Percentiles rank a stretch among this genome's conserved stretches.
phyloP scores from a whole-genome alignment of 2,797 vertebrate species.

The Alfaro cultratus region DNA sequence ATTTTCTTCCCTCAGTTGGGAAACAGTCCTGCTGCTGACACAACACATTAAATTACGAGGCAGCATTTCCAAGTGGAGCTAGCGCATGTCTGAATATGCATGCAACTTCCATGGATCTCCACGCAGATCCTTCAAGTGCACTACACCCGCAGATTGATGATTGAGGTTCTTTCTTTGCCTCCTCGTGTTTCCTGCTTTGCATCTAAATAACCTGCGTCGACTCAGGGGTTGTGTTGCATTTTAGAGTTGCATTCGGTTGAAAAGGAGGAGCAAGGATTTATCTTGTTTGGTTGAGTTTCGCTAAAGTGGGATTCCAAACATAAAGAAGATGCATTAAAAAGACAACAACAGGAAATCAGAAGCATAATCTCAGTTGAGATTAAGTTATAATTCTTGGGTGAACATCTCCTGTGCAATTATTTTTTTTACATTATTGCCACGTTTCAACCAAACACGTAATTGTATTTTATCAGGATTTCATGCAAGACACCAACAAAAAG shows the following conservation, averaged over 20 bases:
- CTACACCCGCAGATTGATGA: conserved; percentile 4
- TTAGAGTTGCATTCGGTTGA: background rate
- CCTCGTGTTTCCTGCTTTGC: background rate
- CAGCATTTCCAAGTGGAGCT: background rate
- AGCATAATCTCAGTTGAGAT: background rate
- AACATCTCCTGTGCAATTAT: background rate
- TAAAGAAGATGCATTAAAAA: background rate
- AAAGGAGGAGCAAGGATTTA: background rate
- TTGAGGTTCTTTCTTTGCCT: background rate
- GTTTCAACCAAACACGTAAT: background rate
- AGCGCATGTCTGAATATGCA: conserved; percentile 8
- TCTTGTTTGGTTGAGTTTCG: background rate
- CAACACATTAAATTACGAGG: conserved; percentile 26
- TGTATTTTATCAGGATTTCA: background rate
- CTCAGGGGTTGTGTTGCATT: background rate
- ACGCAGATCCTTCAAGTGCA: conserved; percentile 9
- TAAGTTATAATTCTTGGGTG: background rate
- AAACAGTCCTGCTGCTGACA: conserved; percentile 42
- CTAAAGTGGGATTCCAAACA: background rate
- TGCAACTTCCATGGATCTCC: background rate
- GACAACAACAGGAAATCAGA: background rate
- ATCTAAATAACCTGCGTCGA: background rate
- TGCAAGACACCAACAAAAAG: background rate
- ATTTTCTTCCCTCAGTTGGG: conserved; percentile 17
- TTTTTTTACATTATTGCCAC: background rate